Evolutionary conservation across 2,113 vertebrate species (phyloP), one percentile per base, ranked within the genome.

Genomic region (Nicator chloris): DNA sequence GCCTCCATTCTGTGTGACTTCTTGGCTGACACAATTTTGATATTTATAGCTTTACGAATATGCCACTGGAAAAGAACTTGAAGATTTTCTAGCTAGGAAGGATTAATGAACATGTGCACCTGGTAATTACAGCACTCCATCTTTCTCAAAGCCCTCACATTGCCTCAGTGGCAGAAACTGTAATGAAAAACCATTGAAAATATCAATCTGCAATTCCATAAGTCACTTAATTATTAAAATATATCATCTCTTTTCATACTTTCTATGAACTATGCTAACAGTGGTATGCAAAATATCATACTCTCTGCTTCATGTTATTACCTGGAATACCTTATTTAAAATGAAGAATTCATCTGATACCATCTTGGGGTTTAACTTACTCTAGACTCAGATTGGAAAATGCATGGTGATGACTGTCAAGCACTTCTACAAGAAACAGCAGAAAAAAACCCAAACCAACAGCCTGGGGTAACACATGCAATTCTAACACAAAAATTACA

Each of bases 21-120:
- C 97, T 98, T 98, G 97, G 97, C 97, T 98, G 97, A 98, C 98
- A 98, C 97, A 98, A 98, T 98, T 98, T 98, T 97, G 98, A 97
- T 98, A 98, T 98, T 98, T 98, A 98, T 98, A 98, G 97, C 97
- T 98, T 98, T 98, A 98, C 85, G 97, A 98, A 98, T 97, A 97
- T 97, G 97, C 98, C 97, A 98, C 96, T 98, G 97, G 97, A 98
- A 97, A 98, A 98, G 98, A 98, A 98, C 97, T 97, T 97, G 93
- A 97, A 98, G 97, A 93, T 98, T 98, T 98, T 93, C 97, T 97
- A 98, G 97, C 95, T 96, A 98, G 97, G 92, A 97, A 98, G 98
- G 98, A 98, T 98, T 98, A 98, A 98, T 98, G 97, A 98, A 98
- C 96, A 96, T 97, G 97, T 98, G 97, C 98, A 98, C 98, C 98